Conservation (phyloP, 2,797 vertebrate species). For the Borostomias antarcticus region DNA sequence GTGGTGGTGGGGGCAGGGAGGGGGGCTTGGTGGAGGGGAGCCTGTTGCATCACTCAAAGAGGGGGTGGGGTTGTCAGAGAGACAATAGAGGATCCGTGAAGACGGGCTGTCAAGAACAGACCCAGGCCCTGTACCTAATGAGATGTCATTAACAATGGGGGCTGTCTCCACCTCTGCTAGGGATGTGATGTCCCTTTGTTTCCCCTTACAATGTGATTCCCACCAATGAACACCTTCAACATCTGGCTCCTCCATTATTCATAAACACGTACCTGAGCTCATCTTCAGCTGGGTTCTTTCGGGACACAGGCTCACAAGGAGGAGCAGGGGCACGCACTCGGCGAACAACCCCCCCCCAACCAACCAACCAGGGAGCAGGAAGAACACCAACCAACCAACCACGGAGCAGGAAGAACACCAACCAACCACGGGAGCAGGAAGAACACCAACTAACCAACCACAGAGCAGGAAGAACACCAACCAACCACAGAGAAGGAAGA, state of each 20-base stretch:
- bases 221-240: slow-evolving; percentile 7
- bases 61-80: slow-evolving; percentile 29
- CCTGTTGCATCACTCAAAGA: slow-evolving; percentile 24
- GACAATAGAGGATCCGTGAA: slow-evolving; percentile 35
- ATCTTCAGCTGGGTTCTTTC: slow-evolving; percentile 29
- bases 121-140: slow-evolving; percentile 52
- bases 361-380: too few species aligned
- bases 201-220: slow-evolving; percentile 6
- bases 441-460: too few species aligned
- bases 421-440: too few species aligned
- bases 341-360: too few species aligned
- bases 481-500: too few species aligned
- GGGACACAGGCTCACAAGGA: slow-evolving; percentile 11
- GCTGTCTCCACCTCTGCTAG: slow-evolving; percentile 27
- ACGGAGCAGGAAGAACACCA: too few species aligned
- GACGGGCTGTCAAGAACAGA: slow-evolving; percentile 44
- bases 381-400: too few species aligned
- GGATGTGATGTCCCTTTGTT: slow-evolving; percentile 31
- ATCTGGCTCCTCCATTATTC: slow-evolving; percentile 31
- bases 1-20: too few species aligned
- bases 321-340: too few species aligned
- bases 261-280: slow-evolving; percentile 20
- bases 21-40: too few species aligned
- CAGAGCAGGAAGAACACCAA: too few species aligned
- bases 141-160: slow-evolving; percentile 44